Percentiles rank a stretch among this genome's conserved stretches.
Conservation (phyloP, 2,797 vertebrate species). For the Acomys russatus region DNA sequence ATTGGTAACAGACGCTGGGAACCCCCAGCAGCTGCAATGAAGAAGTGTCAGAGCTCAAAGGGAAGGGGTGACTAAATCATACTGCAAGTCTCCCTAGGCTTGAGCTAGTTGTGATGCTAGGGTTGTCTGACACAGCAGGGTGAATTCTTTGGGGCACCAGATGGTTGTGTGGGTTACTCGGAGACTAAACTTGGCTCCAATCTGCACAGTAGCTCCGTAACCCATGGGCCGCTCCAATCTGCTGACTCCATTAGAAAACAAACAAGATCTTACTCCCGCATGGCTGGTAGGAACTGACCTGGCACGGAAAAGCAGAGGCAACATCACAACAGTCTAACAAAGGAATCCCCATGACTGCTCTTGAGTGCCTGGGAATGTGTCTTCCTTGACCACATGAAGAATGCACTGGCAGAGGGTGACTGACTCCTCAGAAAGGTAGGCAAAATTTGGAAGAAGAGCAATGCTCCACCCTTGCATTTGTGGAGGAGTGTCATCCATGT, state of each 20-base stretch:
- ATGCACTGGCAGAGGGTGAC: not conserved
- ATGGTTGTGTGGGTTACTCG: slow-evolving; percentile 17
- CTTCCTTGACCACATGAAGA: not conserved
- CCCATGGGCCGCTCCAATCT: not conserved
- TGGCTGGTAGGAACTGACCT: not conserved
- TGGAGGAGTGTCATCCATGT: not conserved
- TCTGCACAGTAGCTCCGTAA: not conserved
- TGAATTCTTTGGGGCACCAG: slow-evolving; percentile 3
- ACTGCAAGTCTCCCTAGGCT: not conserved
- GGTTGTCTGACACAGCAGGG: not conserved
- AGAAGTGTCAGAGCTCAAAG: not conserved
- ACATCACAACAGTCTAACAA: not conserved
- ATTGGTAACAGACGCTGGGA: not conserved
- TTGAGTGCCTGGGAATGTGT: not conserved
- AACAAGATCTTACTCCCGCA: not conserved
- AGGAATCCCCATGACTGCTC: not conserved
- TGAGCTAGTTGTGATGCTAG: not conserved
- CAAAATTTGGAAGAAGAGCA: not conserved
- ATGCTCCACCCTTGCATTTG: not conserved
- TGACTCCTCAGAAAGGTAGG: not conserved
- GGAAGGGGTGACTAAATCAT: not conserved
- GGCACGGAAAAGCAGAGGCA: not conserved
- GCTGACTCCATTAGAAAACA: slow-evolving; percentile 53
- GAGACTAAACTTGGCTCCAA: slow-evolving; percentile 14
- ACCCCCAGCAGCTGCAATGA: not conserved